Percentiles rank a stretch among this genome's conserved stretches.
These are phyloP conservation scores for Caloenas nicobarica DNA, from an alignment of 2,113 vertebrate species.

Conservation along the genomic window DNA sequence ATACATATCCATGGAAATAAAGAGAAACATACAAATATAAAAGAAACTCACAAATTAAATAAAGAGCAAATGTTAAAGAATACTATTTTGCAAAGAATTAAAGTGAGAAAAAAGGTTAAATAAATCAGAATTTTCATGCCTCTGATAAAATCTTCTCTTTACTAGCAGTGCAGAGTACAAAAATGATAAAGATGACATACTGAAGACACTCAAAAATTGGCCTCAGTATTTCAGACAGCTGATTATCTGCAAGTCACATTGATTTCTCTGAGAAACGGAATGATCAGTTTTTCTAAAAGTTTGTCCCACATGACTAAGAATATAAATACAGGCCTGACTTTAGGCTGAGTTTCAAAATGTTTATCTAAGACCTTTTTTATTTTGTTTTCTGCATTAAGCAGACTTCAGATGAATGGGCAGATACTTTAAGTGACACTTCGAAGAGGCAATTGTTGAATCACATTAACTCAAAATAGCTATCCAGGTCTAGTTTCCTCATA, in stretches of 20 bases:
- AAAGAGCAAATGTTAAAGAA: neutral
- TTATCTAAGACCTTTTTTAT: neutral
- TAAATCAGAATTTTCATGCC: neutral
- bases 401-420: neutral
- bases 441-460: neutral
- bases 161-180: neutral
- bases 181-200: neutral
- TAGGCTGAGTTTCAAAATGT: neutral
- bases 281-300: neutral
- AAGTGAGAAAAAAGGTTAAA: neutral
- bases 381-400: neutral
- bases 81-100: neutral
- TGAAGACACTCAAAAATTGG: neutral
- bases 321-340: neutral
- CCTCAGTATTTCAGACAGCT: neutral
- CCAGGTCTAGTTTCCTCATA: slow-evolving; percentile 25
- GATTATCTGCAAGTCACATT: neutral
- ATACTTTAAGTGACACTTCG: neutral
- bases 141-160: neutral
- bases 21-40: neutral
- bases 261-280: neutral
- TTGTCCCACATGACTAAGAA: neutral
- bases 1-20: neutral
- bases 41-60: neutral
- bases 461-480: neutral